A percentile compares a stretch with the other conserved stretches of the same genome.
These are phyloP conservation scores for Ceratosolen fusciceps DNA, from an alignment of 1,140 invertebrate species.

Conservation along the genomic window DNA sequence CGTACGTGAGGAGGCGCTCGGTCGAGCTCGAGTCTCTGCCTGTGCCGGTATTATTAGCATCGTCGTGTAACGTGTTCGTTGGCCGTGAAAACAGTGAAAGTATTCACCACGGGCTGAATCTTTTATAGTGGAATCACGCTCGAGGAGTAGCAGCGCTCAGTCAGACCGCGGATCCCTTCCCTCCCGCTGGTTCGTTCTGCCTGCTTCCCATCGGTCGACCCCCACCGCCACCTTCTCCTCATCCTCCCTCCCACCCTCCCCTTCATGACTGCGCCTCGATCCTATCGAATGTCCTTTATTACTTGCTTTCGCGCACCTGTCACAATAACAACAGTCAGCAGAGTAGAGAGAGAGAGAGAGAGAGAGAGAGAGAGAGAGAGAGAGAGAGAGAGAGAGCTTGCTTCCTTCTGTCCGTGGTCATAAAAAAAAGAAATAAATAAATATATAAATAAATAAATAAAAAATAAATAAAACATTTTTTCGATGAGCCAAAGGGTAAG, in stretches of 20 bases:
- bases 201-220: not conserved
- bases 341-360: no score
- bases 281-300: not conserved
- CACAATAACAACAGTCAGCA: no score
- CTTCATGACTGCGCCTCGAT: not conserved
- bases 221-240: not conserved
- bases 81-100: conserved; percentile 71
- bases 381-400: no score
- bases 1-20: conserved; percentile 36
- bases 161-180: no score
- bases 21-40: conserved; percentile 50
- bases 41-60: conserved; percentile 63
- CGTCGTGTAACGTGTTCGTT: conserved; percentile 66
- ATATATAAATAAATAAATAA: no score
- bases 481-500: no score
- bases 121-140: conserved; percentile 6
- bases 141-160: not conserved
- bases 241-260: no score
- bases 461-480: no score
- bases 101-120: conserved; percentile 51
- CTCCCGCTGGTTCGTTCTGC: no score
- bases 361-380: no score
- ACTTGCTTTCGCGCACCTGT: not conserved
- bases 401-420: no score
- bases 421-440: no score